Evolutionary conservation across 2,797 vertebrate species (phyloP).

Genomic region (Psittacula derbiana): DNA sequence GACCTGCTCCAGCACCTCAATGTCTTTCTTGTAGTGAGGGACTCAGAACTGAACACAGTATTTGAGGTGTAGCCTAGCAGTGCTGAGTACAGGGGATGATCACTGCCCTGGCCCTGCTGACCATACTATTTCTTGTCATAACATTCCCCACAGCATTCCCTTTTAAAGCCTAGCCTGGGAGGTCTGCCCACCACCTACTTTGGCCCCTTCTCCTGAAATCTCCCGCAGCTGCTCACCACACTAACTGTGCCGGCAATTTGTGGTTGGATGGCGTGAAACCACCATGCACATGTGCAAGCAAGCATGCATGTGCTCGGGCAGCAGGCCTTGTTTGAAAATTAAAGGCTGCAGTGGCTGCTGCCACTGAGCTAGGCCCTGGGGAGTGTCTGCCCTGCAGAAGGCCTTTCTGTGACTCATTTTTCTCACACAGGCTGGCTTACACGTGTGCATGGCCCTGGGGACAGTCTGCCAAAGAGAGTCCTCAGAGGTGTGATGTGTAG

Average conservation of each 20-base stretch:
- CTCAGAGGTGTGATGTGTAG: background rate
- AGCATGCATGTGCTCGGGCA: background rate
- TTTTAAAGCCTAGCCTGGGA: fast-evolving
- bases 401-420: background rate
- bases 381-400: background rate
- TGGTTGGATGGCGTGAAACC: background rate
- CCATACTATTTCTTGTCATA: background rate
- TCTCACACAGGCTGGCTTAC: background rate
- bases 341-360: background rate
- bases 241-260: background rate
- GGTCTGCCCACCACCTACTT: fast-evolving
- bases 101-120: background rate
- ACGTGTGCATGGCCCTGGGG: fast-evolving
- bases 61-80: background rate
- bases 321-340: background rate
- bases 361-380: background rate
- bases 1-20: background rate
- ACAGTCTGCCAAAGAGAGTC: background rate
- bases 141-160: background rate
- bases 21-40: background rate
- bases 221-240: fast-evolving
- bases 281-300: background rate
- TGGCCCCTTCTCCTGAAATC: background rate
- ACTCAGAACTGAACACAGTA: background rate
- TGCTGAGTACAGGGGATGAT: background rate